Percentiles rank a stretch among this genome's conserved stretches.
phyloP scores from a whole-genome alignment of 2,797 vertebrate species.

The Mycteria americana region DNA sequence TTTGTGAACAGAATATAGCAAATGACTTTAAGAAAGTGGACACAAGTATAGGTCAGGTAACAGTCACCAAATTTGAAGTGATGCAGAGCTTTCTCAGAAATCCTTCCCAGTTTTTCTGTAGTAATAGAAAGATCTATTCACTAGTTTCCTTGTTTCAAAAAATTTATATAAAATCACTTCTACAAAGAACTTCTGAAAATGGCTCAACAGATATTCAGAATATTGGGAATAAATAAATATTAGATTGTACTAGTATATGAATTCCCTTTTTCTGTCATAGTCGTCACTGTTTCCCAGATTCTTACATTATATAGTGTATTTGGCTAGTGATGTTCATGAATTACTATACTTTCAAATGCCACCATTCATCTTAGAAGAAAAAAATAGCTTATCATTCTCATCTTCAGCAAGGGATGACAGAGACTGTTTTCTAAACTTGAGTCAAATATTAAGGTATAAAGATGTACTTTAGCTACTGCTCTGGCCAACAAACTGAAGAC shows the following conservation, averaged over 20 bases:
- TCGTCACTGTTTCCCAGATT: neutral
- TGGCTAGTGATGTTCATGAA: neutral
- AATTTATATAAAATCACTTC: neutral
- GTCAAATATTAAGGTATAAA: neutral
- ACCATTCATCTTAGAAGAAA: neutral
- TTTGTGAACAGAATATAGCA: neutral
- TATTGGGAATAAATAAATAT: neutral
- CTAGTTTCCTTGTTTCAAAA: neutral
- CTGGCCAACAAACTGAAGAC: neutral
- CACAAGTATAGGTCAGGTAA: neutral
- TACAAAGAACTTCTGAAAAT: neutral
- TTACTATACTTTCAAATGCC: neutral
- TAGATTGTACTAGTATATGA: neutral
- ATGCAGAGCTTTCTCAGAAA: neutral
- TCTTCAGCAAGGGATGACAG: neutral
- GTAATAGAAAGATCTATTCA: neutral
- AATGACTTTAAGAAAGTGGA: neutral
- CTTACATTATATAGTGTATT: neutral
- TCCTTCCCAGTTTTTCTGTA: neutral
- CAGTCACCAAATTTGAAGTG: neutral
- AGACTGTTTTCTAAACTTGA: neutral
- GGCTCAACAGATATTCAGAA: neutral
- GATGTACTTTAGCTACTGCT: neutral
- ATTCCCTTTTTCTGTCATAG: neutral
- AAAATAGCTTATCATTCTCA: neutral